Conservation (phyloP, 2,888 invertebrate species). For the Coelinius sp. region DNA sequence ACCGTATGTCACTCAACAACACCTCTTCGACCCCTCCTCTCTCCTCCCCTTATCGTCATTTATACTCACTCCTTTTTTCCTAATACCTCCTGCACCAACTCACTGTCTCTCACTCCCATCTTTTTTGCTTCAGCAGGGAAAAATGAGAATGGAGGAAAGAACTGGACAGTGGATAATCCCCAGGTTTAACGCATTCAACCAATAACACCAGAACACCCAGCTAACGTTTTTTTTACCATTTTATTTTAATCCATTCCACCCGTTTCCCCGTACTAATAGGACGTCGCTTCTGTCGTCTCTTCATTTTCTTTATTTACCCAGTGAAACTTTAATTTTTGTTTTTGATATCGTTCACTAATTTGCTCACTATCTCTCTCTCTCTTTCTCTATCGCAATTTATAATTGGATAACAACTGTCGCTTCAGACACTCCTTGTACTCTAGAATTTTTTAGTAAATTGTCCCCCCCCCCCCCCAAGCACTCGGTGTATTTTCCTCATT, state of each 20-base stretch:
- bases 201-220: slow-evolving; percentile 34
- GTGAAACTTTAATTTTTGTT: slow-evolving; percentile 5
- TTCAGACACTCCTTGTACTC: not conserved
- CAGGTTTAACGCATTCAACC: slow-evolving; percentile 53
- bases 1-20: slow-evolving; percentile 48
- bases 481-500: slow-evolving; percentile 4
- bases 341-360: slow-evolving; percentile 3
- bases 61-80: slow-evolving; percentile 24
- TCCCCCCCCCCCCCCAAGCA: not conserved
- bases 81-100: slow-evolving; percentile 16
- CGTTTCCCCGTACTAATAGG: not conserved
- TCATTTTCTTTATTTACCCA: not conserved
- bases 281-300: not conserved
- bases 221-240: not conserved
- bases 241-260: not conserved
- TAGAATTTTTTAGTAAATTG: not conserved
- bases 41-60: slow-evolving; percentile 34
- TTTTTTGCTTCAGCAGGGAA: slow-evolving; percentile 2
- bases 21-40: slow-evolving; percentile 42
- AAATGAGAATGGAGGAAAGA: slow-evolving; percentile 5
- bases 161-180: slow-evolving; percentile 55
- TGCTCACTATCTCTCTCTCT: not conserved
- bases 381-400: not conserved
- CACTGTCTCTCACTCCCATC: slow-evolving; percentile 22
- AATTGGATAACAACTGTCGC: slow-evolving; percentile 17